Conservation (phyloP, 2,888 invertebrate genomes). For the Morpho deidamia region DNA sequence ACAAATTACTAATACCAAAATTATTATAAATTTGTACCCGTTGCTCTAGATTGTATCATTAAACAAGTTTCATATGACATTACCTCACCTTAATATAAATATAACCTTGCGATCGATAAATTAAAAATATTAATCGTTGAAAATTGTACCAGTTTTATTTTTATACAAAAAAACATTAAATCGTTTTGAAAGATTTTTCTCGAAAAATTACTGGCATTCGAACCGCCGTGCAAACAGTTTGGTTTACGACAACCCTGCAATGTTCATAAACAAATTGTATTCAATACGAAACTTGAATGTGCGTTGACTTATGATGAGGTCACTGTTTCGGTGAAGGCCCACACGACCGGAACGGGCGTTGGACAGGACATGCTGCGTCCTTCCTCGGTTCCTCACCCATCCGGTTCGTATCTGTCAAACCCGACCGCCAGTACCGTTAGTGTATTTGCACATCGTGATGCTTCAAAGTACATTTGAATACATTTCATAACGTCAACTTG, state of each 20-base stretch:
- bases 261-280: slow-evolving; percentile 19
- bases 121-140: too few relatives aligned
- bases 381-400: slow-evolving; percentile 42
- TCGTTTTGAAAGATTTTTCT: too few relatives aligned
- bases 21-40: too few relatives aligned
- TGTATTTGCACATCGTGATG: slow-evolving; percentile 50
- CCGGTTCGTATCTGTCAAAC: slow-evolving; percentile 34
- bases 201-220: too few relatives aligned
- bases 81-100: too few relatives aligned
- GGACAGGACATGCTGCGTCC: slow-evolving; percentile 37
- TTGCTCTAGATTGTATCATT: too few relatives aligned
- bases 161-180: too few relatives aligned
- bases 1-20: too few relatives aligned
- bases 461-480: slow-evolving; percentile 25
- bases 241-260: background rate
- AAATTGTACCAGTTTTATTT: too few relatives aligned
- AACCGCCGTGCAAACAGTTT: too few relatives aligned
- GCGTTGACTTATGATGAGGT: slow-evolving; percentile 39
- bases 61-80: too few relatives aligned
- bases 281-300: slow-evolving; percentile 29
- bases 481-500: slow-evolving; percentile 24
- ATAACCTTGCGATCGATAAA: too few relatives aligned
- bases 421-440: slow-evolving; percentile 44
- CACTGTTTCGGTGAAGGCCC: slow-evolving; percentile 47
- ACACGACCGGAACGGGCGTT: slow-evolving; percentile 35